A percentile compares a stretch with the other conserved stretches of the same genome.
Evolutionary conservation across 2,888 invertebrate genomes (phyloP).

Genomic region (Drosophila falleni): DNA sequence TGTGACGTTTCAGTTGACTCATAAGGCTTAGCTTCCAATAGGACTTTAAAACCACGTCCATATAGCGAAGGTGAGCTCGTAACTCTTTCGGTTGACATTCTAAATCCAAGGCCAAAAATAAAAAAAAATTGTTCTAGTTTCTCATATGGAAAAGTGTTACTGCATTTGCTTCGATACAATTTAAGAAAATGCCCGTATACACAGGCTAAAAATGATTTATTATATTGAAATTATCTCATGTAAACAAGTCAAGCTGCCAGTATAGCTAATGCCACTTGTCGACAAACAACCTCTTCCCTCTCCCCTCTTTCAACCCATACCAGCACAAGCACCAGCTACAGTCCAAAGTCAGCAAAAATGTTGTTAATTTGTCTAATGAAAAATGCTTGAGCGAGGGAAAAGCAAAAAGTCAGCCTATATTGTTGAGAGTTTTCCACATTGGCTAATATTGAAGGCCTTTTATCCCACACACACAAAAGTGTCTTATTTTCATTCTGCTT

Average conservation of each 20-base stretch:
- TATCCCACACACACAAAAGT: conserved; percentile 20
- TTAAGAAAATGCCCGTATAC: conserved; percentile 37
- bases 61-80: conserved; percentile 37
- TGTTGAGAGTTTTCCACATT: conserved; percentile 32
- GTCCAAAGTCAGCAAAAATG: conserved; percentile 59
- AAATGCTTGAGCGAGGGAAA: conserved; percentile 48
- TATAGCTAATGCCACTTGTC: conserved; percentile 80
- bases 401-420: conserved; percentile 49
- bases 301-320: neutral
- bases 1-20: conserved; percentile 32
- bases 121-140: conserved; percentile 27
- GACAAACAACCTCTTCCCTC: conserved; percentile 28
- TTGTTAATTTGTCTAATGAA: conserved; percentile 83
- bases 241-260: conserved; percentile 84
- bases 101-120: conserved; percentile 48
- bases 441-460: conserved; percentile 35
- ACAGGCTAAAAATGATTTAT: conserved; percentile 75
- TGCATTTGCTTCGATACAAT: conserved; percentile 43
- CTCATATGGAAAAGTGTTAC: conserved; percentile 5
- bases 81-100: conserved; percentile 51
- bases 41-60: conserved; percentile 23
- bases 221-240: conserved; percentile 83
- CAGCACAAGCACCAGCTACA: conserved; percentile 26
- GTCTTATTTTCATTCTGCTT: conserved; percentile 24
- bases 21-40: conserved; percentile 5